A percentile compares a stretch with the other conserved stretches of the same genome.
Evolutionary conservation across 2,113 vertebrate genomes (phyloP).

Genomic region (Myrmecophaga tridactyla): DNA sequence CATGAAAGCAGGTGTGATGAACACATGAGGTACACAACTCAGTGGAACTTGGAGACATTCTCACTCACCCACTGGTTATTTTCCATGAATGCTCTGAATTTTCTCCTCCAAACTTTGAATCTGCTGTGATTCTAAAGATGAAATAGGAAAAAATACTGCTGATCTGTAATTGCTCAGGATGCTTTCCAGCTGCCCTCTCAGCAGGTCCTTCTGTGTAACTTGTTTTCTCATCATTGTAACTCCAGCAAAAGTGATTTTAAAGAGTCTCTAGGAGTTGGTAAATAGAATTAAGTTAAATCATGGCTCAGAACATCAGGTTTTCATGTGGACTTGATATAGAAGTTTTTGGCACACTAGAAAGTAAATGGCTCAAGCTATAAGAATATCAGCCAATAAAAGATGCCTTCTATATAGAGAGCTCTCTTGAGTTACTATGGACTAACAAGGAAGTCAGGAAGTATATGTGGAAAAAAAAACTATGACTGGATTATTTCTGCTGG

Average conservation of each 20-base stretch:
- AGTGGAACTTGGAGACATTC: neutral
- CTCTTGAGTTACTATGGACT: neutral
- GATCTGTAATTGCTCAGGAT: constrained; percentile 68
- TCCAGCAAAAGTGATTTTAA: constrained; percentile 61
- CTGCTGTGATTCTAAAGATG: constrained; percentile 63
- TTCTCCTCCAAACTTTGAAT: constrained; percentile 29
- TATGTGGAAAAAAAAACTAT: neutral
- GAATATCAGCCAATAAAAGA: neutral
- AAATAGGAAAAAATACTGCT: constrained; percentile 42
- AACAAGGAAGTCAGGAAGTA: neutral
- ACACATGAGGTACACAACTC: neutral
- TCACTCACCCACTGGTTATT: neutral
- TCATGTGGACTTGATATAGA: neutral
- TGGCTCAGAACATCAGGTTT: constrained; percentile 20
- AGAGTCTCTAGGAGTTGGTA: constrained; percentile 57
- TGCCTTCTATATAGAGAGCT: neutral
- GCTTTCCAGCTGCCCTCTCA: constrained; percentile 68
- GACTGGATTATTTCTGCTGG: neutral
- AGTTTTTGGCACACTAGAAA: neutral
- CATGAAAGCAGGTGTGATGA: neutral
- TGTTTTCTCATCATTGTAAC: constrained; percentile 62
- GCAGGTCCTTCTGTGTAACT: constrained; percentile 49
- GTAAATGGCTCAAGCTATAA: neutral
- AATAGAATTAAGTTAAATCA: constrained; percentile 51
- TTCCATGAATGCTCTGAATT: neutral